These are phyloP conservation scores for Paedocypris micromegethes DNA, from an alignment of 2,797 vertebrate genomes.

Conservation along the genomic window DNA sequence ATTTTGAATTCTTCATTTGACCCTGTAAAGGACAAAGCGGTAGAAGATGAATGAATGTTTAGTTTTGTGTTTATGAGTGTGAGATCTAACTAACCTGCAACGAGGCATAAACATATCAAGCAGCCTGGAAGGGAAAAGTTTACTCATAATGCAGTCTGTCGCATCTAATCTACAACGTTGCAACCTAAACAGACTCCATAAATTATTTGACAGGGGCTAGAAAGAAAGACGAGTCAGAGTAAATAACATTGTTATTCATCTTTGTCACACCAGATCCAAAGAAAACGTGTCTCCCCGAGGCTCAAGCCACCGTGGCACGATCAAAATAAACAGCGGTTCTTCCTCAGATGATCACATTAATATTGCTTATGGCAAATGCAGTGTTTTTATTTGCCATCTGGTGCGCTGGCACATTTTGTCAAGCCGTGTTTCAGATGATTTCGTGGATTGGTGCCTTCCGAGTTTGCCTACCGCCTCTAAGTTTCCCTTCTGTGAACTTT, in stretches of 20 bases:
- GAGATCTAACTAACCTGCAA: slow-evolving; percentile 60
- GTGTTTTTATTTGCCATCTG: slow-evolving; percentile 69
- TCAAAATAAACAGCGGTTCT: slow-evolving; percentile 89
- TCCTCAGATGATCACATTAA: slow-evolving; percentile 86
- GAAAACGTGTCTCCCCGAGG: slow-evolving; percentile 82
- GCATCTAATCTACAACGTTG: slow-evolving; percentile 74
- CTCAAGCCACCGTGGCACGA: slow-evolving; percentile 78
- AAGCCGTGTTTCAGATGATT: no score
- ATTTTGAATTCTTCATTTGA: no score
- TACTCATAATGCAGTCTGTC: slow-evolving; percentile 79
- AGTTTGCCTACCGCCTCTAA: no score
- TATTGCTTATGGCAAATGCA: slow-evolving; percentile 82
- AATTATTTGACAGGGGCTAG: slow-evolving; percentile 78
- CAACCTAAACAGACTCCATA: slow-evolving; percentile 77
- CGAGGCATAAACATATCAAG: slow-evolving; percentile 65
- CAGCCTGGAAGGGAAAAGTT: slow-evolving; percentile 44
- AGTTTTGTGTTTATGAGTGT: slow-evolving; percentile 44
- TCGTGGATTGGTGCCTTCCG: no score
- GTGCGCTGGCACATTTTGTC: slow-evolving; percentile 47
- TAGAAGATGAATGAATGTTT: no score
- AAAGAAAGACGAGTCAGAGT: slow-evolving; percentile 47
- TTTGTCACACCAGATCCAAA: slow-evolving; percentile 68
- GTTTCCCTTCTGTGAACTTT: no score
- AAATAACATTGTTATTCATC: slow-evolving; percentile 81
- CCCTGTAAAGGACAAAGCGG: no score